Evolutionary conservation across 2,888 invertebrate genomes (phyloP).

Genomic region (Caprella mutica): DNA sequence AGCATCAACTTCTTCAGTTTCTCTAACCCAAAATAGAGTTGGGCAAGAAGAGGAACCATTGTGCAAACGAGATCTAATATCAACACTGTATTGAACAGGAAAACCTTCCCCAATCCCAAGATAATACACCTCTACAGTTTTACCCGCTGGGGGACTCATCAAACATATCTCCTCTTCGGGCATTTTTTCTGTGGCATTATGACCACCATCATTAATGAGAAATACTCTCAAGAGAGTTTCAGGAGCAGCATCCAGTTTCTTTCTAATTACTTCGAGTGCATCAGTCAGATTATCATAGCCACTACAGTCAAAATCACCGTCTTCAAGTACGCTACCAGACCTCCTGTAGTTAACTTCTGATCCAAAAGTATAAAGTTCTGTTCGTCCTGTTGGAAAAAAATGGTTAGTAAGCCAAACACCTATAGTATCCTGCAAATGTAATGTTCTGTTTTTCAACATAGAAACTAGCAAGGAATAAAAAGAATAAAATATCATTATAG

Average conservation of each 20-base stretch:
- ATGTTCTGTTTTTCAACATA: no score
- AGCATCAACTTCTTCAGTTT: not conserved
- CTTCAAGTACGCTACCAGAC: not conserved
- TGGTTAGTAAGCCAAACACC: not conserved
- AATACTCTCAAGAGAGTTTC: conserved; percentile 16
- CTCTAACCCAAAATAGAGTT: conserved; percentile 8
- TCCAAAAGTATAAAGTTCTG: conserved; percentile 14
- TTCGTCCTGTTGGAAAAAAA: not conserved
- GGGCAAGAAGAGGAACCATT: conserved; percentile 14
- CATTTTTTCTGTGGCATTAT: conserved; percentile 1
- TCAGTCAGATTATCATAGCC: conserved; percentile 7
- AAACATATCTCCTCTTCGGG: conserved; percentile 2
- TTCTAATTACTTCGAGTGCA: conserved; percentile 9
- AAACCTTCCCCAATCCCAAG: conserved; percentile 14
- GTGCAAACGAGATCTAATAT: conserved; percentile 14
- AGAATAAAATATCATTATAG: no score
- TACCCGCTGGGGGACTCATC: conserved; percentile 6
- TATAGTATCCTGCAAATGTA: no score
- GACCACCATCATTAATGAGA: conserved; percentile 16
- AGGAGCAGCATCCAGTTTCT: not conserved
- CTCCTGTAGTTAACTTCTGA: not conserved
- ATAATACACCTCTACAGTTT: conserved; percentile 10
- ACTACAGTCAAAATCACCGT: conserved; percentile 5
- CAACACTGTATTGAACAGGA: conserved; percentile 17
- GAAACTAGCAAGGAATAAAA: no score